Conservation (phyloP, 2,888 invertebrate genomes). For the Harpalus rubripes region DNA sequence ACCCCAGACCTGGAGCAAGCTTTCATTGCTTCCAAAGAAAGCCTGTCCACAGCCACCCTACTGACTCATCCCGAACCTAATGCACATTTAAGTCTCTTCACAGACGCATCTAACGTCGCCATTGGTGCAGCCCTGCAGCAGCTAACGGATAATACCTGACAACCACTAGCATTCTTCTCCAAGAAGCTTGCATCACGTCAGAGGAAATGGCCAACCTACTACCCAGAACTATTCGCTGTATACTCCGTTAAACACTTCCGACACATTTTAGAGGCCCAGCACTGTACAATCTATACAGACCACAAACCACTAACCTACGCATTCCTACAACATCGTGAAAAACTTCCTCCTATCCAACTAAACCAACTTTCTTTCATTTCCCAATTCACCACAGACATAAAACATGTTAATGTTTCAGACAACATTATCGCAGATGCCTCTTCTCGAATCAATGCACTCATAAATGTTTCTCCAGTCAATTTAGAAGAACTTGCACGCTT, state of each 20-base stretch:
- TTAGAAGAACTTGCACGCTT: too few species aligned
- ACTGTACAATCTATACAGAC: slow-evolving; percentile 68
- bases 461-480: neutral
- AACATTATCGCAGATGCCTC: slow-evolving; percentile 7
- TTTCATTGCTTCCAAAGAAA: neutral
- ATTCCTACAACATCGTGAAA: slow-evolving; percentile 9
- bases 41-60: neutral
- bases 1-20: slow-evolving; percentile 52
- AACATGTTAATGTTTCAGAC: slow-evolving; percentile 6
- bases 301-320: too few species aligned
- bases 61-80: neutral
- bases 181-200: neutral
- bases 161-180: slow-evolving; percentile 20
- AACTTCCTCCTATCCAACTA: slow-evolving; percentile 15
- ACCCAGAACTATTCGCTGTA: too few species aligned
- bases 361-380: neutral
- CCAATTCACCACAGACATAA: slow-evolving; percentile 5
- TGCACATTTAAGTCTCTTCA: slow-evolving; percentile 1
- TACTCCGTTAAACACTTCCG: slow-evolving; percentile 71
- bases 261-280: slow-evolving; percentile 69
- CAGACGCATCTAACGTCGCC: slow-evolving; percentile 13
- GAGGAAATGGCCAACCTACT: slow-evolving; percentile 2
- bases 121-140: too few species aligned
- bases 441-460: slow-evolving; percentile 11
- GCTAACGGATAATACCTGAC: too few species aligned